Evolutionary conservation across 2,113 vertebrate species (phyloP).

Genomic region (Cranoglanis bouderius): DNA sequence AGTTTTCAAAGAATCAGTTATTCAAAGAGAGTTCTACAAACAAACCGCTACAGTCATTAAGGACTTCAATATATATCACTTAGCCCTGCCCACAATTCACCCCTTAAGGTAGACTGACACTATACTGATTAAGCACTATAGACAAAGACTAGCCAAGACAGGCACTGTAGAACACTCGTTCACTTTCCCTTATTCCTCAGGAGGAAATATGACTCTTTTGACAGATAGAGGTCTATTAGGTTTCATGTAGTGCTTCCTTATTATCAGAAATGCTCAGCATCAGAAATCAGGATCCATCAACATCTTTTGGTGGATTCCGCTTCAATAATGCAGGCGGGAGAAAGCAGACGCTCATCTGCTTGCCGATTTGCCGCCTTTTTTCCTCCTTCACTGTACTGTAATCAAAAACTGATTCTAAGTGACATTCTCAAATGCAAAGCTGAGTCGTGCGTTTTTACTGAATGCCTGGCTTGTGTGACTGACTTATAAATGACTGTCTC

Average conservation of each 20-base stretch:
- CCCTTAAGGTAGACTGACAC: too few relatives aligned
- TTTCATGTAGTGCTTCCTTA: constrained; percentile 41
- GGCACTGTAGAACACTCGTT: background rate
- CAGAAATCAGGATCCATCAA: constrained; percentile 47
- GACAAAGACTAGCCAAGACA: too few relatives aligned
- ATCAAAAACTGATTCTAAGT: constrained; percentile 49
- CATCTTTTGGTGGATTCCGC: constrained; percentile 46
- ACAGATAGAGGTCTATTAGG: constrained; percentile 48
- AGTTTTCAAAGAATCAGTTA: too few relatives aligned
- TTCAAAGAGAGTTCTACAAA: too few relatives aligned
- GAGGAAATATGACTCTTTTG: constrained; percentile 36
- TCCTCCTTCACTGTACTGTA: constrained; percentile 48
- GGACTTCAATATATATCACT: too few relatives aligned
- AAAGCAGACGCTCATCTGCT: constrained; percentile 46
- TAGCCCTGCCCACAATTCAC: too few relatives aligned
- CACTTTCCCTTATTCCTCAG: background rate
- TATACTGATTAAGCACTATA: too few relatives aligned
- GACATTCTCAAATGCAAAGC: constrained; percentile 14
- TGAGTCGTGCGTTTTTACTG: background rate
- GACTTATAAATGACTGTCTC: background rate
- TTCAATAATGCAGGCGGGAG: constrained; percentile 61
- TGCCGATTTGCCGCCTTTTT: constrained; percentile 34
- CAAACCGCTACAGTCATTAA: too few relatives aligned
- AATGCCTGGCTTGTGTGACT: background rate
- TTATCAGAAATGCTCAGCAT: constrained; percentile 55